Percentiles rank a stretch among this genome's conserved stretches.
These are phyloP conservation scores for Drosophila erecta DNA, from an alignment of 1,140 invertebrate species.

Conservation along the genomic window DNA sequence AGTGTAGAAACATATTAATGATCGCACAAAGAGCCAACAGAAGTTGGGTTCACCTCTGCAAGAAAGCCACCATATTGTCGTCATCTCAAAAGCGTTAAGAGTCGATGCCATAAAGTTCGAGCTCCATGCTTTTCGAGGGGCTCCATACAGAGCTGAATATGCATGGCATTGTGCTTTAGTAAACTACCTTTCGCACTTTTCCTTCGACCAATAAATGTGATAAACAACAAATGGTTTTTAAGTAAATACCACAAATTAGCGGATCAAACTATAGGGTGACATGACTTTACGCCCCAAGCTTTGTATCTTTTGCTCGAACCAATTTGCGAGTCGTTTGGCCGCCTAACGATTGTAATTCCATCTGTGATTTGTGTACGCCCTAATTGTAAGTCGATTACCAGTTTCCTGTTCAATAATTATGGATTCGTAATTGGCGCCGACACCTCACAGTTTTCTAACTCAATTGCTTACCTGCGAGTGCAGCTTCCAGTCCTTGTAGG, in stretches of 20 bases:
- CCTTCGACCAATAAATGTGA: too few species aligned
- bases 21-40: constrained; percentile 29
- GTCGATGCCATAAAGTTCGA: background rate
- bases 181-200: background rate
- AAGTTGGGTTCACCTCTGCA: constrained; percentile 37
- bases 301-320: constrained; percentile 20
- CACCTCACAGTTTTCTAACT: constrained; percentile 5
- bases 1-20: constrained; percentile 29
- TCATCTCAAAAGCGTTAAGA: constrained; percentile 9
- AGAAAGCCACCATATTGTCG: constrained; percentile 34
- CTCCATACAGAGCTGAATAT: too few species aligned
- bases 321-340: constrained; percentile 15
- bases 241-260: constrained; percentile 24
- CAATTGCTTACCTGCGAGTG: constrained; percentile 74
- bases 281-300: background rate
- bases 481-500: constrained; percentile 83
- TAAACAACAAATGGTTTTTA: constrained; percentile 1
- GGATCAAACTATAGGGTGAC: background rate
- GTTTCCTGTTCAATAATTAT: constrained; percentile 31
- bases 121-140: background rate
- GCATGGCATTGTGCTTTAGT: too few species aligned
- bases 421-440: constrained; percentile 9
- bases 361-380: constrained; percentile 6
- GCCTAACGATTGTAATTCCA: constrained; percentile 18
- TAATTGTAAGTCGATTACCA: constrained; percentile 19